Percentiles rank a stretch among this genome's conserved stretches.
Conservation (phyloP, 2,888 invertebrate genomes). For the Cyclophora punctaria region DNA sequence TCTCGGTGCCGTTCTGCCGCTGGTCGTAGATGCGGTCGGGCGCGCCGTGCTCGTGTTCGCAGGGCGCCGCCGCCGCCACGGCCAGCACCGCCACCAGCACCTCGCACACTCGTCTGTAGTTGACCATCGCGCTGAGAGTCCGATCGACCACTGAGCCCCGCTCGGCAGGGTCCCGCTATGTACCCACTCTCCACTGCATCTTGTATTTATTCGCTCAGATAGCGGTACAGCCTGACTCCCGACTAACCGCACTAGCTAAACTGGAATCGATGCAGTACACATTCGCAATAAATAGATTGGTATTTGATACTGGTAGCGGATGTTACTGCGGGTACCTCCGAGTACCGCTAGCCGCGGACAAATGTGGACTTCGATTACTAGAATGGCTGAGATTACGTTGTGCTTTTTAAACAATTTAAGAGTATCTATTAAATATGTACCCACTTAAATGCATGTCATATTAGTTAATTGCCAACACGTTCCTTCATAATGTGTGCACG, state of each 20-base stretch:
- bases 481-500: too few relatives aligned
- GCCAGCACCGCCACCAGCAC: slow-evolving; percentile 38
- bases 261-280: slow-evolving; percentile 55
- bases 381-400: too few relatives aligned
- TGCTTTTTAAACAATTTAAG: too few relatives aligned
- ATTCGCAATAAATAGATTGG: slow-evolving; percentile 39
- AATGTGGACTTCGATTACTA: too few relatives aligned
- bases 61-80: slow-evolving; percentile 32
- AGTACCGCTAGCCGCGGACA: too few relatives aligned
- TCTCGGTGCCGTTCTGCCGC: slow-evolving; percentile 85
- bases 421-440: too few relatives aligned
- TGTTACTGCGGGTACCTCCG: neutral
- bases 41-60: slow-evolving; percentile 38
- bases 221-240: slow-evolving; percentile 61
- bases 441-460: too few relatives aligned
- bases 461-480: too few relatives aligned
- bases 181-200: slow-evolving; percentile 61
- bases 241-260: slow-evolving; percentile 51
- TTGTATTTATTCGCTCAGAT: slow-evolving; percentile 72
- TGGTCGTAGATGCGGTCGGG: slow-evolving; percentile 75
- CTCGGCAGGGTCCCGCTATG: slow-evolving; percentile 53
- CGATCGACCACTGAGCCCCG: slow-evolving; percentile 49
- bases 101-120: slow-evolving; percentile 64
- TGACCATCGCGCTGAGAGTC: slow-evolving; percentile 62
- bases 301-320: neutral